Evolutionary conservation across 2,797 vertebrate species (phyloP).

Genomic region (Simalia tracyae): DNA sequence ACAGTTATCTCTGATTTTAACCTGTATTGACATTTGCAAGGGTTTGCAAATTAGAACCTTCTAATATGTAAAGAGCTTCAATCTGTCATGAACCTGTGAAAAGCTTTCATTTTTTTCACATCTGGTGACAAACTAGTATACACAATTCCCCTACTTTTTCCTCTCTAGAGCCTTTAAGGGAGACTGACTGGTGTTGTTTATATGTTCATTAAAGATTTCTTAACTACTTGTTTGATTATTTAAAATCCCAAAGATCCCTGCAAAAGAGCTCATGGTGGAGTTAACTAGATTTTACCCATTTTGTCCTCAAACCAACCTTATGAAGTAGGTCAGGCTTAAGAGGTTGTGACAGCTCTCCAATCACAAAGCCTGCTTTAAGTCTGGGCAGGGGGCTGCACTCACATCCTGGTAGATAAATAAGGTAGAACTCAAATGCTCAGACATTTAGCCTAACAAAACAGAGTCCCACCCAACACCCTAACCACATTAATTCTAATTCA

Average conservation of each 20-base stretch:
- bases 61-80: neutral
- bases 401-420: neutral
- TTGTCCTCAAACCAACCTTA: neutral
- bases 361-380: neutral
- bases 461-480: neutral
- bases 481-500: neutral
- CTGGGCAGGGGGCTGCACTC: neutral
- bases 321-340: neutral
- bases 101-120: neutral
- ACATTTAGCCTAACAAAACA: neutral
- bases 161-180: neutral
- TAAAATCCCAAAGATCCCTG: neutral
- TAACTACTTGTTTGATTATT: neutral
- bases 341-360: neutral
- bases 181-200: neutral
- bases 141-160: neutral
- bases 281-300: neutral
- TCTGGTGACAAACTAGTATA: neutral
- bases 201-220: neutral
- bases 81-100: neutral
- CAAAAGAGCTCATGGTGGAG: neutral
- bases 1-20: neutral
- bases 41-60: conserved; percentile 5
- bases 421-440: neutral
- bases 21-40: neutral